Evolutionary conservation across 2,797 vertebrate species (phyloP), one percentile per base, ranked within the genome.

Genomic region (Gymnoscopelus braueri): DNA sequence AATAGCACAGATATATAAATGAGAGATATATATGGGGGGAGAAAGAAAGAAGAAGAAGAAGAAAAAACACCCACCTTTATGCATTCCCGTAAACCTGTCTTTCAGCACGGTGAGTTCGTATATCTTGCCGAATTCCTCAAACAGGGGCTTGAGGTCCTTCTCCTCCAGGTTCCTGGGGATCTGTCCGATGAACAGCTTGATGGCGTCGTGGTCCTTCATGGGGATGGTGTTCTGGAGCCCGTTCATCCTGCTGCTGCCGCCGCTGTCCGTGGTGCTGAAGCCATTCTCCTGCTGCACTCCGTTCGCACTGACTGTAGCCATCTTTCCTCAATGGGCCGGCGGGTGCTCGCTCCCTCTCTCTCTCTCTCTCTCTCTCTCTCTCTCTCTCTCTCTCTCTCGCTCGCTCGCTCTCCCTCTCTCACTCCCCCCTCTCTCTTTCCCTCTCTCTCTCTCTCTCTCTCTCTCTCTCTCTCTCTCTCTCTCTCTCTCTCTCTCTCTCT

Each of bases 91-190:
- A 91, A 98, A 98, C 91, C 97, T 96, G 93, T 99, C 97, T 95
- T 99, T 99, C 90, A 99, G 95, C 87, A 99, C 97, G 88, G 97
- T 99, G 94, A 99, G 96, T 95, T 99, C 97, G 95, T 98, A 98
- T 94, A 98, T 99, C 94, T 96, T 96, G 88, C 97, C 97, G 94
- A 98, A 99, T 95, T 98, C 96, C 95, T 98, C 97, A 94, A 98
- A 98, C 80, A 98, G 95, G 74, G 97, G 97, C 92, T 98, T 98
- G 89, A 99, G 96, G 93, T 98, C 97, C 89, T 96, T 96, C 92
- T 98, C 97, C 90, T 98, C 97, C 93, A 99, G 96, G 93, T 98
- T 97, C 71, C 97, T 93, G 79, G 97, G 97, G 91, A 98, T 99
- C 93, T 99, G 97, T 82, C 97, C 97, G 91, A 99, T 95, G 95